Evolutionary conservation across 2,888 invertebrate genomes (phyloP).

Genomic region (Volucella inflata): DNA sequence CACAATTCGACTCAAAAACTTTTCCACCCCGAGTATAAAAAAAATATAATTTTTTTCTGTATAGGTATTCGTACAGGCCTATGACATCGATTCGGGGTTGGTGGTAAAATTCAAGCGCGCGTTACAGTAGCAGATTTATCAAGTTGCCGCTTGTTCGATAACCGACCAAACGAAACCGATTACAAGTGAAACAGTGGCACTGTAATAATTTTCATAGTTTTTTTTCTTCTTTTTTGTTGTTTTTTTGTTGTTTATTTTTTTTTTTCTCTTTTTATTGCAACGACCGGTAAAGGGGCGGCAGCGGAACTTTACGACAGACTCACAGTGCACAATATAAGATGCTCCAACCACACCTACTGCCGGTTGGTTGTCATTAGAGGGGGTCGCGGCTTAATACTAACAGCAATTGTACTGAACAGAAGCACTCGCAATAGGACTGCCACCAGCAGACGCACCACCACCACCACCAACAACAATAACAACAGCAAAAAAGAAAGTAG

Average conservation of each 20-base stretch:
- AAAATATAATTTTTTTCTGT: background rate
- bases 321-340: conserved; percentile 64
- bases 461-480: background rate
- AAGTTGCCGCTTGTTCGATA: conserved; percentile 69
- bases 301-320: conserved; percentile 48
- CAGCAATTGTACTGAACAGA: conserved; percentile 63
- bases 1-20: conserved; percentile 15
- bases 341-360: conserved; percentile 73
- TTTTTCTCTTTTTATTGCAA: conserved; percentile 24
- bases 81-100: conserved; percentile 45
- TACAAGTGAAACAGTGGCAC: conserved; percentile 60
- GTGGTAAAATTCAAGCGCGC: conserved; percentile 45
- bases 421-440: conserved; percentile 58
- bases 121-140: conserved; percentile 60
- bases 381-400: conserved; percentile 62
- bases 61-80: conserved; percentile 26
- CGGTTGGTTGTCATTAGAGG: conserved; percentile 72
- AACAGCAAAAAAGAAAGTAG: too few species aligned
- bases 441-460: too few species aligned
- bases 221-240: conserved; percentile 29
- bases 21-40: conserved; percentile 3
- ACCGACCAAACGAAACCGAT: conserved; percentile 72
- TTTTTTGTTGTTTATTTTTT: conserved; percentile 23
- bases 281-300: conserved; percentile 68
- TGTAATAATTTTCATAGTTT: conserved; percentile 42